These are phyloP conservation scores for Magallana ariakensis DNA, from an alignment of 1,140 invertebrate species.

Conservation along the genomic window DNA sequence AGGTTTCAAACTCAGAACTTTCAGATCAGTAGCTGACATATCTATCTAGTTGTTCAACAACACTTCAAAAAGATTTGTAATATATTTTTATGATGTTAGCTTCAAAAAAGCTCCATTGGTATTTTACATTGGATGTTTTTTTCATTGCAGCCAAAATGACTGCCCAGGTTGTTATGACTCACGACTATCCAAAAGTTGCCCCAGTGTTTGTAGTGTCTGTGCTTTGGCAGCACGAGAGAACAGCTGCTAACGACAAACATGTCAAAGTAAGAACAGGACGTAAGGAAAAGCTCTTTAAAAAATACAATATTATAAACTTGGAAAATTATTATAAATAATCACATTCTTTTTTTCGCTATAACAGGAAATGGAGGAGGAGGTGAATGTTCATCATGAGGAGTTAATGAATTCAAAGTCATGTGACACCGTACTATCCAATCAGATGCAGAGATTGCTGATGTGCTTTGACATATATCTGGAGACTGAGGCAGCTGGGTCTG, in stretches of 20 bases:
- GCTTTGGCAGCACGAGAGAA: slow-evolving; percentile 85
- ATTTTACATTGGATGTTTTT: not conserved
- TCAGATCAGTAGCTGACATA: no score
- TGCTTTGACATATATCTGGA: slow-evolving; percentile 94
- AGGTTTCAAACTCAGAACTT: no score
- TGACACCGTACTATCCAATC: slow-evolving; percentile 84
- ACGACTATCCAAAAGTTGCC: slow-evolving; percentile 89
- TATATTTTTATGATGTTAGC: no score
- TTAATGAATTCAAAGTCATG: slow-evolving; percentile 77
- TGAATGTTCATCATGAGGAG: slow-evolving; percentile 84
- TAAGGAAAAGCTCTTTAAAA: no score
- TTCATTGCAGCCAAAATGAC: slow-evolving; percentile 85
- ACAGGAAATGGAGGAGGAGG: slow-evolving; percentile 87
- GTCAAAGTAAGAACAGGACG: slow-evolving; percentile 82
- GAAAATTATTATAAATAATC: no score
- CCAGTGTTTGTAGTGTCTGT: slow-evolving; percentile 87
- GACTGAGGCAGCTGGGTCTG: slow-evolving; percentile 82
- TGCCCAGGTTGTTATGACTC: slow-evolving; percentile 87
- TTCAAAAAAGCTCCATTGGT: not conserved
- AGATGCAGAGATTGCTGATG: slow-evolving; percentile 88
- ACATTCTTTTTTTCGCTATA: not conserved
- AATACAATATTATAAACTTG: no score
- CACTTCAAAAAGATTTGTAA: no score
- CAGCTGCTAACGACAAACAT: slow-evolving; percentile 84
- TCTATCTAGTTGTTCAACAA: no score